Percentiles rank a stretch among this genome's conserved stretches.
Conservation (phyloP, 2,888 invertebrate species). For the Athrips mouffetella region DNA sequence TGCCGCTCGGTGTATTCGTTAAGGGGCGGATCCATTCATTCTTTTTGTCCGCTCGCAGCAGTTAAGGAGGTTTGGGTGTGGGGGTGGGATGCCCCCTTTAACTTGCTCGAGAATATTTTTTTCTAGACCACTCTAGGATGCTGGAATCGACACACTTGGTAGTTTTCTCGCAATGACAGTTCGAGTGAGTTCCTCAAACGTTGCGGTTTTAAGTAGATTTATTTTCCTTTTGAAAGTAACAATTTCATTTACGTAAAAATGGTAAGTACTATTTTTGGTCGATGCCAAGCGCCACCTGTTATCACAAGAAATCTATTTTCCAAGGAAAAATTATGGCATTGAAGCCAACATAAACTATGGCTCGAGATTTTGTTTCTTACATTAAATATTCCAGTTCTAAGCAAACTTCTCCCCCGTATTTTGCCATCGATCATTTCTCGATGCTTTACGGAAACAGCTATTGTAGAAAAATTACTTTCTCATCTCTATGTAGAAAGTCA, state of each 20-base stretch:
- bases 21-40: slow-evolving; percentile 78
- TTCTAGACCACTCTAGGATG: slow-evolving; percentile 71
- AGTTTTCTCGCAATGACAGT: slow-evolving; percentile 72
- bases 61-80: slow-evolving; percentile 70
- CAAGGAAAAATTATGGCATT: no score
- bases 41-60: slow-evolving; percentile 75
- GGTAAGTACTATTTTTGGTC: no score
- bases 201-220: slow-evolving; percentile 42
- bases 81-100: slow-evolving; percentile 43
- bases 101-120: slow-evolving; percentile 76
- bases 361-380: no score
- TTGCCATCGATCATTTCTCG: no score
- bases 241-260: slow-evolving; percentile 28
- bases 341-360: no score
- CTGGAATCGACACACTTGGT: slow-evolving; percentile 77
- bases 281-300: no score
- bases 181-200: slow-evolving; percentile 64
- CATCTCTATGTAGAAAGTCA: slow-evolving; percentile 22
- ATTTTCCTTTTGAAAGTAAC: slow-evolving; percentile 26
- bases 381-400: no score
- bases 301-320: no score
- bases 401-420: no score
- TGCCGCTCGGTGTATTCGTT: slow-evolving; percentile 78
- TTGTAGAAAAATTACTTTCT: no score
- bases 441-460: no score